Evolutionary conservation across 2,888 invertebrate genomes (phyloP).

Genomic region (Mongoloraphidia duomilia): DNA sequence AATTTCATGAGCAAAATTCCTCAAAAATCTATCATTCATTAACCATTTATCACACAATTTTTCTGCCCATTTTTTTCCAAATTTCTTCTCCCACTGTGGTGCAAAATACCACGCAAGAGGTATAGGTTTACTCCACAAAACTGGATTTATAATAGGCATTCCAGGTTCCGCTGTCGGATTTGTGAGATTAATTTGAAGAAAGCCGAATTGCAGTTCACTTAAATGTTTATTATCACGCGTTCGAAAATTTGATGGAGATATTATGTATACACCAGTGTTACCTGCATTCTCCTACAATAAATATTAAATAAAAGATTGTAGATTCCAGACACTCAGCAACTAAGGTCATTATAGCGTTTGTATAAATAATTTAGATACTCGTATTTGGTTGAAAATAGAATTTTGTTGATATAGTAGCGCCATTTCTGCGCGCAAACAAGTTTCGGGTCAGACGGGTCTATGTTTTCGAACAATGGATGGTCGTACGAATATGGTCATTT

Average conservation of each 20-base stretch:
- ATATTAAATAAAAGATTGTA: neutral
- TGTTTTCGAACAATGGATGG: no score
- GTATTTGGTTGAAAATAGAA: neutral
- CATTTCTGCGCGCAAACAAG: no score
- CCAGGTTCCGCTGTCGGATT: slow-evolving; percentile 25
- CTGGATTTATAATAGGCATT: slow-evolving; percentile 24
- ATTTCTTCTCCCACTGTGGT: slow-evolving; percentile 70
- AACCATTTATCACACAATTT: slow-evolving; percentile 84
- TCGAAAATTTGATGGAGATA: slow-evolving; percentile 58
- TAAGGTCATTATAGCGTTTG: neutral
- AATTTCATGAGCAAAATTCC: slow-evolving; percentile 73
- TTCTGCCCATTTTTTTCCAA: slow-evolving; percentile 71
- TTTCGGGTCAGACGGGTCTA: no score
- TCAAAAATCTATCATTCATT: slow-evolving; percentile 61
- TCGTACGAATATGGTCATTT: no score
- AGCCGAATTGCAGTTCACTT: slow-evolving; percentile 70
- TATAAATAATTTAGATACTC: neutral
- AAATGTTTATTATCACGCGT: slow-evolving; percentile 52
- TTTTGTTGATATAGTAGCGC: no score
- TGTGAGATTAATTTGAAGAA: slow-evolving; percentile 75
- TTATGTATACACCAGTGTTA: slow-evolving; percentile 58
- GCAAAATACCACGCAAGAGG: slow-evolving; percentile 88
- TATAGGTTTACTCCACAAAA: slow-evolving; percentile 83
- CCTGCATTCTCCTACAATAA: slow-evolving; percentile 27
- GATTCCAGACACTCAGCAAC: neutral